These are phyloP conservation scores for Trichosurus vulpecula DNA, from an alignment of 2,797 vertebrate species.

Conservation along the genomic window DNA sequence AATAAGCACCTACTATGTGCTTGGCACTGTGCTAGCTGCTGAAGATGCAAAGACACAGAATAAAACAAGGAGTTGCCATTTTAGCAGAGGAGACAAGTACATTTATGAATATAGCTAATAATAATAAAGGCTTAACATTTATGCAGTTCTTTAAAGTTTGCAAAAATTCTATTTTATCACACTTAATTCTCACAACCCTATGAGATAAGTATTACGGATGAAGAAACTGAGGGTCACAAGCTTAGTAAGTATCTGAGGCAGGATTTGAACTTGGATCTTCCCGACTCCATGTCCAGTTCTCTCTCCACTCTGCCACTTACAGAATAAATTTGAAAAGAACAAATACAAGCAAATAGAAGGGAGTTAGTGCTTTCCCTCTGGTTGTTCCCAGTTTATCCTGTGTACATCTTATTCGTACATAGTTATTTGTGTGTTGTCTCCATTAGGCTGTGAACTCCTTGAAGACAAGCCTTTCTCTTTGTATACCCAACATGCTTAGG, in stretches of 20 bases:
- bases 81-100: background rate
- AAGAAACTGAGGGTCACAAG: background rate
- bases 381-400: background rate
- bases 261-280: background rate
- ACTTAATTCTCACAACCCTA: background rate
- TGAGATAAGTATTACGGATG: background rate
- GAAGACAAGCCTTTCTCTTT: background rate
- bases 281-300: background rate
- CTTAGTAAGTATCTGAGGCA: background rate
- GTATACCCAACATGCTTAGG: background rate
- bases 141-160: background rate
- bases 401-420: background rate
- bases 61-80: background rate
- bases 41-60: background rate
- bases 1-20: background rate
- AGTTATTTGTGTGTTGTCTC: background rate
- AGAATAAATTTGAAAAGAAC: background rate
- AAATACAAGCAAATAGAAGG: background rate
- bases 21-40: background rate
- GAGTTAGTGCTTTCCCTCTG: background rate
- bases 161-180: background rate
- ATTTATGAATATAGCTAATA: background rate
- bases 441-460: background rate
- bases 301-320: background rate
- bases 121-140: background rate